These are phyloP conservation scores for Perizoma affinitatum DNA, from an alignment of 2,888 invertebrate species.

Conservation along the genomic window DNA sequence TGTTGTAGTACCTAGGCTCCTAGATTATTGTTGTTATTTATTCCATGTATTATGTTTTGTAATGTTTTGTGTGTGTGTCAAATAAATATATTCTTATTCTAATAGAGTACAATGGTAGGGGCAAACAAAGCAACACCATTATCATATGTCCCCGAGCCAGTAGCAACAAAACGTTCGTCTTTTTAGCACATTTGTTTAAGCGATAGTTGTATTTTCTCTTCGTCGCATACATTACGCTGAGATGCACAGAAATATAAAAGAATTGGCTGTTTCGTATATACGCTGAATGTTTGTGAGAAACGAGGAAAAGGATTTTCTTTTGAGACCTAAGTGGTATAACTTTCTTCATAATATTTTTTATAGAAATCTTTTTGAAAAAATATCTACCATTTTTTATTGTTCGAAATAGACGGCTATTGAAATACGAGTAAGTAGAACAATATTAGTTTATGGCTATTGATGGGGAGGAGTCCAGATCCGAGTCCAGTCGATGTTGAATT, in stretches of 20 bases:
- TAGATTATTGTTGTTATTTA: too few relatives aligned
- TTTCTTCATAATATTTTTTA: neutral
- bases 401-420: too few relatives aligned
- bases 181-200: slow-evolving; percentile 82
- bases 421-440: too few relatives aligned
- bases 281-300: slow-evolving; percentile 29
- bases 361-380: too few relatives aligned
- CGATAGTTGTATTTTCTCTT: slow-evolving; percentile 76
- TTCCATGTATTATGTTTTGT: too few relatives aligned
- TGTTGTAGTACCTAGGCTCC: too few relatives aligned
- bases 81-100: too few relatives aligned
- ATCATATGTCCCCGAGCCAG: slow-evolving; percentile 76
- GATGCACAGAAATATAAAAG: slow-evolving; percentile 52
- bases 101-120: slow-evolving; percentile 48
- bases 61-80: too few relatives aligned
- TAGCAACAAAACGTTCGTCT: slow-evolving; percentile 79
- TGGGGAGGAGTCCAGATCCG: too few relatives aligned
- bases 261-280: slow-evolving; percentile 22
- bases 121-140: slow-evolving; percentile 67
- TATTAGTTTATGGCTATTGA: too few relatives aligned
- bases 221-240: slow-evolving; percentile 64
- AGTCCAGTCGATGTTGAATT: too few relatives aligned
- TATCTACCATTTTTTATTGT: too few relatives aligned
- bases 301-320: slow-evolving; percentile 14
- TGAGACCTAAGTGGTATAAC: neutral